Evolutionary conservation across 2,113 vertebrate genomes (phyloP).

Genomic region (Plestiodon gilberti): DNA sequence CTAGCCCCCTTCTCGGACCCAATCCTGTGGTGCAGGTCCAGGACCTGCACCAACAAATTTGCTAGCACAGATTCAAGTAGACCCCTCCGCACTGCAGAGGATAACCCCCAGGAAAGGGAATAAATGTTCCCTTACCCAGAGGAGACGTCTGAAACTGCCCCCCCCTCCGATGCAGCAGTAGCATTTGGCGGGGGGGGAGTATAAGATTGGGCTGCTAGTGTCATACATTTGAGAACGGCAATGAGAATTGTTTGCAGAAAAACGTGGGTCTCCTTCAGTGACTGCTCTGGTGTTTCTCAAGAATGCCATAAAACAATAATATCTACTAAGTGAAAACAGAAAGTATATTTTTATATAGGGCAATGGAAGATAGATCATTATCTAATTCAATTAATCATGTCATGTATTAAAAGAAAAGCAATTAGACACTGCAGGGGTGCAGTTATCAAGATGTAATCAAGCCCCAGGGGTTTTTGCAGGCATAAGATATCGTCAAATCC

Average conservation of each 20-base stretch:
- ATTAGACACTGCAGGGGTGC: slow-evolving; percentile 21
- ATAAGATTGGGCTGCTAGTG: neutral
- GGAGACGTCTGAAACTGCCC: too few species aligned
- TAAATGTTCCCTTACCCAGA: too few species aligned
- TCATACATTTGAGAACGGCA: neutral
- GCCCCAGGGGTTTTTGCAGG: slow-evolving; percentile 14
- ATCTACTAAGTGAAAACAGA: neutral
- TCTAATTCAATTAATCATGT: slow-evolving; percentile 40
- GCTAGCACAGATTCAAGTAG: too few species aligned
- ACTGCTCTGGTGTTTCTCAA: neutral
- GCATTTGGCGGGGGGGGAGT: too few species aligned
- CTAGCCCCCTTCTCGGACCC: too few species aligned
- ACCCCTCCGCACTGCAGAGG: too few species aligned
- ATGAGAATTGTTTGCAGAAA: neutral
- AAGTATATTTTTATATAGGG: slow-evolving; percentile 19
- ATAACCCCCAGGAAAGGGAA: too few species aligned
- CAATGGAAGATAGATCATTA: slow-evolving; percentile 17
- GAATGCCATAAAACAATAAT: neutral
- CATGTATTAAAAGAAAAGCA: slow-evolving; percentile 39
- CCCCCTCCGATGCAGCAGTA: too few species aligned
- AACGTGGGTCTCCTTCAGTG: neutral
- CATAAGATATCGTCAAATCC: slow-evolving; percentile 27
- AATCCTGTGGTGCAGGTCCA: too few species aligned
- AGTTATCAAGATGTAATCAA: slow-evolving; percentile 37
- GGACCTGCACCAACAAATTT: too few species aligned